These are phyloP conservation scores for Nesidiocoris tenuis DNA, from an alignment of 2,888 invertebrate species.

Conservation along the genomic window DNA sequence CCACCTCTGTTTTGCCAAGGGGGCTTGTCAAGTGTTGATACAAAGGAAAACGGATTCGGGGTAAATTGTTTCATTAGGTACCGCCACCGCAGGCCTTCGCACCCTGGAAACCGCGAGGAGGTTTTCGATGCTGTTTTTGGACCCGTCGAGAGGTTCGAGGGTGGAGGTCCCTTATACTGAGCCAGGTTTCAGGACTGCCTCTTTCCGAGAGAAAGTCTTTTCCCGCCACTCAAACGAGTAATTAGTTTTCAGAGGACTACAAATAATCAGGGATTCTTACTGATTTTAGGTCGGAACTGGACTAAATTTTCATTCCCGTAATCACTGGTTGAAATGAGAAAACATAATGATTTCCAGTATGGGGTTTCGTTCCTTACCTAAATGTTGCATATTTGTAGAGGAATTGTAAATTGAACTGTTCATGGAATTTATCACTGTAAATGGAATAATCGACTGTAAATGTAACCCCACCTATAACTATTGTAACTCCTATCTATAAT, in stretches of 20 bases:
- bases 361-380: too few relatives aligned
- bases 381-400: too few relatives aligned
- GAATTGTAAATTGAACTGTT: too few relatives aligned
- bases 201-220: neutral
- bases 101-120: constrained; percentile 2
- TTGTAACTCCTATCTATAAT: too few relatives aligned
- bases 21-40: constrained; percentile 47
- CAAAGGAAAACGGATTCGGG: constrained; percentile 45
- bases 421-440: too few relatives aligned
- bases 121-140: neutral
- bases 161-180: neutral
- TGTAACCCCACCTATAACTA: too few relatives aligned
- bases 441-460: too few relatives aligned
- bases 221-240: neutral
- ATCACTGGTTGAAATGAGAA: too few relatives aligned
- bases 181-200: neutral
- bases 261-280: neutral
- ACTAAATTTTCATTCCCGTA: too few relatives aligned
- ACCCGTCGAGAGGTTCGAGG: neutral
- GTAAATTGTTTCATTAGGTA: constrained; percentile 45
- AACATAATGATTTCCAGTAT: too few relatives aligned
- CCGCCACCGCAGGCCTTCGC: neutral
- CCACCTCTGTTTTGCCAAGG: constrained; percentile 46
- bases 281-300: too few relatives aligned
- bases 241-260: neutral